These are phyloP conservation scores for Pristis pectinata DNA, from an alignment of 2,797 vertebrate species.

Conservation along the genomic window DNA sequence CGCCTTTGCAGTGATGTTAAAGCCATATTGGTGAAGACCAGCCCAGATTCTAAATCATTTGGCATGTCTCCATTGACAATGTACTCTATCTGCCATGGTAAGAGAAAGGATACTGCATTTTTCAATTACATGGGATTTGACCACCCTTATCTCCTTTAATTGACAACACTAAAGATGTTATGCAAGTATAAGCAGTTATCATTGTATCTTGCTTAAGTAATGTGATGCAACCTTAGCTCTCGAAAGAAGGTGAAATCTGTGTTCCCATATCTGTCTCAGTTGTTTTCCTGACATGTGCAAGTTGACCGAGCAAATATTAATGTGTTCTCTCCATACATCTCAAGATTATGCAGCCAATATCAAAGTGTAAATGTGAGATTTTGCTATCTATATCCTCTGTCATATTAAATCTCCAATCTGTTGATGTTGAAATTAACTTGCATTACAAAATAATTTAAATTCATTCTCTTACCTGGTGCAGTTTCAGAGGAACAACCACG, in stretches of 20 bases:
- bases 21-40: constrained; percentile 67
- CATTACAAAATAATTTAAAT: neutral
- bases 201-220: neutral
- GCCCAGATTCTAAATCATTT: constrained; percentile 58
- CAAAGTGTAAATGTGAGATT: neutral
- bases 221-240: neutral
- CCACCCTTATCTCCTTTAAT: neutral
- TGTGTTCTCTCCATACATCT: neutral
- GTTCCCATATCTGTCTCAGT: neutral
- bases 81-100: constrained; percentile 63
- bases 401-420: neutral
- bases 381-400: neutral
- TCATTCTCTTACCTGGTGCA: constrained; percentile 72
- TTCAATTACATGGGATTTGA: neutral
- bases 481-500: constrained; percentile 73
- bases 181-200: neutral
- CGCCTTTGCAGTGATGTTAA: constrained; percentile 63
- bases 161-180: neutral
- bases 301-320: neutral
- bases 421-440: neutral
- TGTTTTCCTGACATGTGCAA: neutral
- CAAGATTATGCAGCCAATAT: neutral
- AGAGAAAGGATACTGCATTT: constrained; percentile 31
- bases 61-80: constrained; percentile 58
- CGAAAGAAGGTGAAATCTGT: neutral